phyloP scores from a whole-genome alignment of 2,888 invertebrate genomes.

The Clanis bilineata region DNA sequence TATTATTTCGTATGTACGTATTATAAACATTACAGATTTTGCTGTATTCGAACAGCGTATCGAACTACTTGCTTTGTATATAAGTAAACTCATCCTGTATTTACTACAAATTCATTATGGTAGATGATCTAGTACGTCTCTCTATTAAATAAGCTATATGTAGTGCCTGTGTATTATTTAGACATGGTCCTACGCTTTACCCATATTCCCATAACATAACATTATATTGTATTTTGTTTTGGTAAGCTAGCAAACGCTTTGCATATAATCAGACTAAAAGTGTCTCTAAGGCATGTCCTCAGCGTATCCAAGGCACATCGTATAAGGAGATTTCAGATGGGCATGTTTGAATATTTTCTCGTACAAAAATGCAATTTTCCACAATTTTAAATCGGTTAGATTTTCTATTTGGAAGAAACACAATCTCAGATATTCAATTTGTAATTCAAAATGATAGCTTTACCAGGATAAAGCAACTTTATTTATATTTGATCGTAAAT shows the following conservation, averaged over 20 bases:
- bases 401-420: neutral
- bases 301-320: conserved; percentile 19
- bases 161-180: neutral
- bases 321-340: neutral
- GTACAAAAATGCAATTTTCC: neutral
- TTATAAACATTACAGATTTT: too few relatives aligned
- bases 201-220: too few relatives aligned
- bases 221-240: neutral
- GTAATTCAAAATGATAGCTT: conserved; percentile 20
- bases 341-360: neutral
- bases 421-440: neutral
- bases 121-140: too few relatives aligned
- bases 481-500: conserved; percentile 45
- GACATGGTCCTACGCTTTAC: neutral
- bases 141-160: too few relatives aligned
- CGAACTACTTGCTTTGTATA: too few relatives aligned
- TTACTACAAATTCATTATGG: too few relatives aligned
- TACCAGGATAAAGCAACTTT: conserved; percentile 26
- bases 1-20: too few relatives aligned
- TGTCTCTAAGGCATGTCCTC: neutral
- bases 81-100: too few relatives aligned
- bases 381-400: neutral
- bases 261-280: conserved; percentile 14
- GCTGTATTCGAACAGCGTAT: too few relatives aligned
- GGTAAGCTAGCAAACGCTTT: neutral